Base-by-base conservation (phyloP, 2,797 vertebrate species). In the Gadopsis marmoratus region DNA sequence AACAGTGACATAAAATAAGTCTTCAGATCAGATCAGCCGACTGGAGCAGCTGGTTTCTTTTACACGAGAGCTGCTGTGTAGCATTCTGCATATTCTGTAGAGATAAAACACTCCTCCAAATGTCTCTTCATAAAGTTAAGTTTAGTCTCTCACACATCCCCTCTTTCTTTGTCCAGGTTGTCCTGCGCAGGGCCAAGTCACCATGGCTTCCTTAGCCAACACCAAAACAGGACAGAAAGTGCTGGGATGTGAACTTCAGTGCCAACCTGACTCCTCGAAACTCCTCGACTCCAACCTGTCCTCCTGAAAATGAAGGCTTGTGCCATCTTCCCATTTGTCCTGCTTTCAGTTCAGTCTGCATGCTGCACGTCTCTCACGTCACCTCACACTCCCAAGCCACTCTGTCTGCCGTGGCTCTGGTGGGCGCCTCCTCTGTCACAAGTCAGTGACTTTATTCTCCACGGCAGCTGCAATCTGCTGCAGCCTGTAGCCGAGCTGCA, bases 371-470 rank as follows among this genome's bases (percentile, higher is more conserved):
- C 51, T 41, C 41, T 56, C 13, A 4, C 5, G 48, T 10, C 43
- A 1, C 43, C 75, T 55, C 59, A 69, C n/a, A 1, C 59, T 48
- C 6, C 37, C 33, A 26, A 16, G 17, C 43, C n/a, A 1, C 47
- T 56, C 23, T 4, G 48, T 39, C 16, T 6, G 7, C 39, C 17
- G 3, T 13, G 37, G 64, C 71, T 64, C 29, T 2, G 7, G 10
- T 11, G 29, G 68, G 14, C 5, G 58, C 55, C 63, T 76, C 54
- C 51, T 74, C 72, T 68, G 92, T 97, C 97, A 99, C 93, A 99
- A 97, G 89, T 99, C 98, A 0, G 98, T 99, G 93, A 99, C 98
- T 94, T 99, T 99, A 87, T 99, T 99, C 89, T 99, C 98, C 92
- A 99, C 97, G 1, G 98, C 97, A 0, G 98, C 98, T 0, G 98